Conservation (phyloP, 2,888 invertebrate species). For the Trypoxylon attenuatum region DNA sequence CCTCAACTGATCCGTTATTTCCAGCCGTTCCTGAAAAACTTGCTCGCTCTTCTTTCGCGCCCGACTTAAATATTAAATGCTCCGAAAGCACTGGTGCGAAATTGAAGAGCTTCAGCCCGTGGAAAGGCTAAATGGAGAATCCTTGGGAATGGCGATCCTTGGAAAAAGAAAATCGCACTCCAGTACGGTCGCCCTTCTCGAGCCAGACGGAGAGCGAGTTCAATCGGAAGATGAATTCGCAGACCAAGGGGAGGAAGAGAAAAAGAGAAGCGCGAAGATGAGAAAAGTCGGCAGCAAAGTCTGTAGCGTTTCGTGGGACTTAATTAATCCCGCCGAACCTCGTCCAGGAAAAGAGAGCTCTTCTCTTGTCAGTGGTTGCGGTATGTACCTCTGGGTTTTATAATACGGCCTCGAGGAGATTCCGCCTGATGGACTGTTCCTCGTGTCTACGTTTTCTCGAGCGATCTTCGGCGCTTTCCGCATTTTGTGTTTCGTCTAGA, state of each 20-base stretch:
- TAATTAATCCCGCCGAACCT: conserved; percentile 60
- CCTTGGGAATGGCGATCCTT: conserved; percentile 26
- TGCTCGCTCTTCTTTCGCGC: conserved; percentile 42
- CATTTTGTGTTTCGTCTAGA: too few relatives aligned
- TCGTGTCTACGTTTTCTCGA: conserved; percentile 7
- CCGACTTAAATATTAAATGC: conserved; percentile 68
- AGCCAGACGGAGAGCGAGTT: conserved; percentile 8
- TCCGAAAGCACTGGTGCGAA: conserved; percentile 60
- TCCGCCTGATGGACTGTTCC: conserved; percentile 25
- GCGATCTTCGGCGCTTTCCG: background rate
- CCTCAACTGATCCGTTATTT: conserved; percentile 33
- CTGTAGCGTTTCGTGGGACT: conserved; percentile 53
- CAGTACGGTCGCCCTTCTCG: conserved; percentile 18
- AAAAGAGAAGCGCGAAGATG: conserved; percentile 40
- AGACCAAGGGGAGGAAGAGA: conserved; percentile 3
- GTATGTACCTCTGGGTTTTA: conserved; percentile 36
- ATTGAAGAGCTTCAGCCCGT: conserved; percentile 53
- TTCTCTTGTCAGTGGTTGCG: conserved; percentile 35
- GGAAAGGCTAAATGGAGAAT: conserved; percentile 53
- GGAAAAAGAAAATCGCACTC: conserved; percentile 43
- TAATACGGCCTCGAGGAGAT: conserved; percentile 19
- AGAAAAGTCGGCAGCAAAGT: conserved; percentile 56
- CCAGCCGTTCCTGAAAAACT: conserved; percentile 38
- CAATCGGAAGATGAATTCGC: conserved; percentile 48
- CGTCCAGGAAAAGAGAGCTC: conserved; percentile 29